Evolutionary conservation across 2,797 vertebrate genomes (phyloP).

Genomic region (Xenentodon cancila): DNA sequence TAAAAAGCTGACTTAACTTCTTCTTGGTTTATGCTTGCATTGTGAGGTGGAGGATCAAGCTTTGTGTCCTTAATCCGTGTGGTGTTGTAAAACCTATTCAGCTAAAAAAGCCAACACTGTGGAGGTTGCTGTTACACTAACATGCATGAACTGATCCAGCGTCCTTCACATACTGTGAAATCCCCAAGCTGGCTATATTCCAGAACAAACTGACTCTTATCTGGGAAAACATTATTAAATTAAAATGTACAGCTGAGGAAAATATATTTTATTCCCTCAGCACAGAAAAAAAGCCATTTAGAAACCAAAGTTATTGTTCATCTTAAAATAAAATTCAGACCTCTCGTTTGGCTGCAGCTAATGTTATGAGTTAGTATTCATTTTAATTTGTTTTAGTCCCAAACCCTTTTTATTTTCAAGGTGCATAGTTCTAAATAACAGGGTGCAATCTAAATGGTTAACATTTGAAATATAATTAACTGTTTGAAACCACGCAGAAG

Average conservation of each 20-base stretch:
- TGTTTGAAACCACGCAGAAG: no score
- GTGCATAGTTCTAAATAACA: no score
- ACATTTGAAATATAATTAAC: no score
- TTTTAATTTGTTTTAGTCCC: no score
- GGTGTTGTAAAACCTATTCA: conserved; percentile 22
- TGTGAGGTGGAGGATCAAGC: conserved; percentile 36
- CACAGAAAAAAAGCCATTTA: no score
- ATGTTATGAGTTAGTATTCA: no score
- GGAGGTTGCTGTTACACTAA: background rate
- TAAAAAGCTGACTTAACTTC: conserved; percentile 49
- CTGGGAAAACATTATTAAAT: background rate
- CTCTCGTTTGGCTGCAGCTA: no score
- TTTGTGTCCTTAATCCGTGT: conserved; percentile 42
- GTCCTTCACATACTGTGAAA: background rate
- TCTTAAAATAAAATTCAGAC: no score
- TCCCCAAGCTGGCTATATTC: background rate
- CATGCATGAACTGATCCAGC: conserved; percentile 3
- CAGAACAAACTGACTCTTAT: conserved; percentile 1
- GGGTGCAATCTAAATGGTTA: no score
- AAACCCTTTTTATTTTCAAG: no score
- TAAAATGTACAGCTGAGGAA: background rate
- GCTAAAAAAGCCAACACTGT: conserved; percentile 10
- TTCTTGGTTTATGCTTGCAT: conserved; percentile 22
- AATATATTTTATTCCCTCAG: background rate
- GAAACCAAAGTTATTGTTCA: no score